phyloP scores from a whole-genome alignment of 2,797 vertebrate species.

The Aeoliscus strigatus region DNA sequence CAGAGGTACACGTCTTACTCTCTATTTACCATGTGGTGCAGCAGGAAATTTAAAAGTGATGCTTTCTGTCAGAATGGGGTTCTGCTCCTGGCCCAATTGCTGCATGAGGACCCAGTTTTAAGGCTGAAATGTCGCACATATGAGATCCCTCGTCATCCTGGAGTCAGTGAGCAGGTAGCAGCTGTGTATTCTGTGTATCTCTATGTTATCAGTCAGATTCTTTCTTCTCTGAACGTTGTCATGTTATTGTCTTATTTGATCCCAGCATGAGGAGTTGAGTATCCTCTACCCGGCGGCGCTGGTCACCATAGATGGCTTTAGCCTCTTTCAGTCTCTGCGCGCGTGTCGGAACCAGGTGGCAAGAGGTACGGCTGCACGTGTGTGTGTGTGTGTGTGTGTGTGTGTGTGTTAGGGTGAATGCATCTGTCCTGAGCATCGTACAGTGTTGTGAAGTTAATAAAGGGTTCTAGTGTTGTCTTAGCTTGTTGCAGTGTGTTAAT shows the following conservation, averaged over 20 bases:
- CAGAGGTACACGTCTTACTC: conserved; percentile 77
- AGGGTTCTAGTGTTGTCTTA: neutral
- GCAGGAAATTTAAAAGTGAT: neutral
- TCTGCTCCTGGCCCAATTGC: conserved; percentile 90
- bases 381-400: neutral
- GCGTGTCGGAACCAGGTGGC: conserved; percentile 98
- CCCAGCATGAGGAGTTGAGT: conserved; percentile 93
- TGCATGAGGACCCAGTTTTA: conserved; percentile 90
- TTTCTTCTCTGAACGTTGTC: neutral
- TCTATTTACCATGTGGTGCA: neutral
- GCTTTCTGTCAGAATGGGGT: conserved; percentile 81
- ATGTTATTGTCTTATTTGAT: neutral
- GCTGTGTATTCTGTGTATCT: neutral
- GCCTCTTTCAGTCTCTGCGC: conserved; percentile 95
- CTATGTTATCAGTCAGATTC: neutral
- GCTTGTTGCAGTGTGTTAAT: no score
- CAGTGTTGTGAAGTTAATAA: no score
- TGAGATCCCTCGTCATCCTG: conserved; percentile 92
- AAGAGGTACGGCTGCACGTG: conserved; percentile 76
- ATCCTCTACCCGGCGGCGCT: conserved; percentile 92
- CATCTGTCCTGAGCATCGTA: no score
- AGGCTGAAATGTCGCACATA: conserved; percentile 97
- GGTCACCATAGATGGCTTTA: conserved; percentile 98
- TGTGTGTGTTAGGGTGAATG: neutral
- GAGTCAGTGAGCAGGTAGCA: conserved; percentile 92